A percentile compares a stretch with the other conserved stretches of the same genome.
Evolutionary conservation across 2,113 vertebrate genomes (phyloP).

Genomic region (Zapus hudsonius): DNA sequence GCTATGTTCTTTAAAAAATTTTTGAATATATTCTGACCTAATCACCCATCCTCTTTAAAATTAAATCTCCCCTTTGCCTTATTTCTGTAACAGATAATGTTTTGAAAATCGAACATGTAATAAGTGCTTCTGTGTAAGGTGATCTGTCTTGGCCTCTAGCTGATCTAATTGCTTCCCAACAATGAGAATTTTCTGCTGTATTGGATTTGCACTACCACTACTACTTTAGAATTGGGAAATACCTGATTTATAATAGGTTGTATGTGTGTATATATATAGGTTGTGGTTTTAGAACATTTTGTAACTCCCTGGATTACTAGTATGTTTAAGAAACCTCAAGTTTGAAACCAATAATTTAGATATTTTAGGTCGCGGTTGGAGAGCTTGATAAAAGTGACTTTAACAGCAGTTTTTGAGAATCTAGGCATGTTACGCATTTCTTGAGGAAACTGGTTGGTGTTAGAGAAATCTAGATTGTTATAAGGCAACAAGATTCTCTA

Average conservation of each 20-base stretch:
- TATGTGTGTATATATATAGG: neutral
- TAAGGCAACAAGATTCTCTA: neutral
- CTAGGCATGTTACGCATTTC: neutral
- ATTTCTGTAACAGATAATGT: conserved; percentile 13
- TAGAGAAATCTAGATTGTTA: conserved; percentile 14
- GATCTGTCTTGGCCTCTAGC: neutral
- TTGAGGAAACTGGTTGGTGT: neutral
- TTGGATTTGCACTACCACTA: conserved; percentile 3
- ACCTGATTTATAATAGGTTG: conserved; percentile 28
- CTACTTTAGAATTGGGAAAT: conserved; percentile 22
- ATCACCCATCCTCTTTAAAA: neutral
- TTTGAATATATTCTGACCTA: neutral
- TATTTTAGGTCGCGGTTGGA: neutral
- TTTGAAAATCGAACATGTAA: conserved; percentile 47
- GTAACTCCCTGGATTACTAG: neutral
- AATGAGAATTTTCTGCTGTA: neutral
- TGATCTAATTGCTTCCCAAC: conserved; percentile 19
- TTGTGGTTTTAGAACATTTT: conserved; percentile 6
- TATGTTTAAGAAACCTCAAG: neutral
- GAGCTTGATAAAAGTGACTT: conserved; percentile 8
- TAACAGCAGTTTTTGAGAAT: conserved; percentile 36
- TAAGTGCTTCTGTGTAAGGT: neutral
- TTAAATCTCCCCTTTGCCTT: conserved; percentile 24
- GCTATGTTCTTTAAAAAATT: neutral
- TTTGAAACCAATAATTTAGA: conserved; percentile 21